Conservation (phyloP, 2,797 vertebrate species). For the Sciurus vulgaris region DNA sequence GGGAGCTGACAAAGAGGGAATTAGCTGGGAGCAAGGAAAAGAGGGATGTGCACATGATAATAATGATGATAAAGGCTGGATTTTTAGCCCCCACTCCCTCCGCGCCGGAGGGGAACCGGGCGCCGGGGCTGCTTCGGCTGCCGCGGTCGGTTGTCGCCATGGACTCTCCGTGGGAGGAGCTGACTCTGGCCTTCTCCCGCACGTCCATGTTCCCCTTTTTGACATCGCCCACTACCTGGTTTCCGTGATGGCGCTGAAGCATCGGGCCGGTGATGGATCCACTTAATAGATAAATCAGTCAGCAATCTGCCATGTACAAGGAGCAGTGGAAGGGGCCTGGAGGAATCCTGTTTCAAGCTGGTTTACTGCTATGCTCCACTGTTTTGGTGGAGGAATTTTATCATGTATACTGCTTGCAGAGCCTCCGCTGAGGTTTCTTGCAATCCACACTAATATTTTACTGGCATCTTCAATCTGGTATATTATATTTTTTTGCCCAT, state of each 20-base stretch:
- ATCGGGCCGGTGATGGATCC: constrained; percentile 96
- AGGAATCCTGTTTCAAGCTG: constrained; percentile 96
- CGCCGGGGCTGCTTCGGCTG: not conserved
- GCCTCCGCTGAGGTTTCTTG: constrained; percentile 92
- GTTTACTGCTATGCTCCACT: constrained; percentile 98
- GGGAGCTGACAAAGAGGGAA: not conserved
- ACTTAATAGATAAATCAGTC: no score
- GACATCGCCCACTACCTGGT: constrained; percentile 96
- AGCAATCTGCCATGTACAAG: no score
- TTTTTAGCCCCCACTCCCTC: not conserved
- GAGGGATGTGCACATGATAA: not conserved
- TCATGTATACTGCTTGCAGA: constrained; percentile 95
- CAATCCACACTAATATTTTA: constrained; percentile 92
- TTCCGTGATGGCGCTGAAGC: constrained; percentile 94
- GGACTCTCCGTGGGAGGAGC: constrained; percentile 87
- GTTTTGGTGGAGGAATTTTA: constrained; percentile 96
- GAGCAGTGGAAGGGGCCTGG: constrained; percentile 91
- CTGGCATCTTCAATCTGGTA: constrained; percentile 96
- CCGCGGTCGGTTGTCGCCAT: constrained; percentile 69
- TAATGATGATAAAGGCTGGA: not conserved
- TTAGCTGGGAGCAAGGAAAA: not conserved
- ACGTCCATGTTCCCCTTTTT: constrained; percentile 97
- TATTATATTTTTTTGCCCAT: constrained; percentile 95
- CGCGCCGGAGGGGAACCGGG: not conserved
- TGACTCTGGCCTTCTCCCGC: constrained; percentile 91